Conservation (phyloP, 2,113 vertebrate species). For the Phoenicopterus ruber region DNA sequence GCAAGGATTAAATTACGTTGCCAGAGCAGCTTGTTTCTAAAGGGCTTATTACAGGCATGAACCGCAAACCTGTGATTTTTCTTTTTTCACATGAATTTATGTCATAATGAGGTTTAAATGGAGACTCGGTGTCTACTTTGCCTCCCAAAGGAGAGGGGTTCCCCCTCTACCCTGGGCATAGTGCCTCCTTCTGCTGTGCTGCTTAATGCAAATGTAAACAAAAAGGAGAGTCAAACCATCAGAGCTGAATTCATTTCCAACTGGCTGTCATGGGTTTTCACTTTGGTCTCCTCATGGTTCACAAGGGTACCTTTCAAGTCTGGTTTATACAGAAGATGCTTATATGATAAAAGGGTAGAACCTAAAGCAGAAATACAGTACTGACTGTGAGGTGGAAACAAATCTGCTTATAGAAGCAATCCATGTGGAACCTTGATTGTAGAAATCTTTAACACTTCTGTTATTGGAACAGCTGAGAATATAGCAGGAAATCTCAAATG, state of each 20-base stretch:
- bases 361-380: slow-evolving; percentile 10
- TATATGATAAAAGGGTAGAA: slow-evolving; percentile 53
- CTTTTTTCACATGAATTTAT: slow-evolving; percentile 83
- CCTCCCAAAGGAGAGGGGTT: slow-evolving; percentile 78
- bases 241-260: slow-evolving; percentile 69
- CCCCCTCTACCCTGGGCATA: slow-evolving; percentile 71
- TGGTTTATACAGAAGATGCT: slow-evolving; percentile 56
- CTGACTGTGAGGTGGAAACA: slow-evolving; percentile 51
- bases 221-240: slow-evolving; percentile 52
- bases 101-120: slow-evolving; percentile 86
- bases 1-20: slow-evolving; percentile 61
- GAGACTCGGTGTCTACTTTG: slow-evolving; percentile 86
- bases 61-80: slow-evolving; percentile 80
- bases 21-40: slow-evolving; percentile 70
- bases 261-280: slow-evolving; percentile 67
- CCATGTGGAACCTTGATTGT: slow-evolving; percentile 9
- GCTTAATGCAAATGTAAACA: slow-evolving; percentile 79
- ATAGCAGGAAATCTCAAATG: slow-evolving; percentile 54
- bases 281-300: slow-evolving; percentile 58
- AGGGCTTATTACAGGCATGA: slow-evolving; percentile 80
- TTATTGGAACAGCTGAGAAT: slow-evolving; percentile 46
- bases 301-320: slow-evolving; percentile 73
- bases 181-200: slow-evolving; percentile 70
- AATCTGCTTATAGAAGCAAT: slow-evolving; percentile 30
- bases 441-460: slow-evolving; percentile 50